Evolutionary conservation across 2,797 vertebrate genomes (phyloP).

Genomic region (Pempheris klunzingeri): DNA sequence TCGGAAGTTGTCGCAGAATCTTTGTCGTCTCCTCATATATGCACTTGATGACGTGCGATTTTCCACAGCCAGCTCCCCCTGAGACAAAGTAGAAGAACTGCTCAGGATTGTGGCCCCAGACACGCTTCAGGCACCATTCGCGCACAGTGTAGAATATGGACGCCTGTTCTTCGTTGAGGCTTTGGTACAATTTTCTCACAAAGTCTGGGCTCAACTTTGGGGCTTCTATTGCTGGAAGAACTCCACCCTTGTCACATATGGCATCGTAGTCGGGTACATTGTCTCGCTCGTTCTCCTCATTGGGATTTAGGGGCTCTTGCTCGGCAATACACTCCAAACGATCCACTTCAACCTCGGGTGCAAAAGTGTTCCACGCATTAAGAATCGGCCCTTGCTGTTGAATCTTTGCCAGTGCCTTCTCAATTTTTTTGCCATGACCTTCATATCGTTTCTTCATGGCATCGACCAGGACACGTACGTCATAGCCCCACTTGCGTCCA

Average conservation of each 20-base stretch:
- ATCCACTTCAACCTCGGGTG: no score
- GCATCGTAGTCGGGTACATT: no score
- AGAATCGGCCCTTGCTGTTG: no score
- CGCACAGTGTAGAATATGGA: slow-evolving; percentile 33
- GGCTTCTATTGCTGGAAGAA: no score
- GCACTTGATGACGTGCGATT: slow-evolving; percentile 49
- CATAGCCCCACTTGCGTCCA: neutral
- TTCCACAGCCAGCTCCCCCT: slow-evolving; percentile 44
- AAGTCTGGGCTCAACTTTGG: neutral
- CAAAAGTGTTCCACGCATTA: no score
- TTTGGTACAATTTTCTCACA: neutral
- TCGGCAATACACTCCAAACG: no score
- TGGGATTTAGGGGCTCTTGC: no score
- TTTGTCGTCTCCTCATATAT: slow-evolving; percentile 12
- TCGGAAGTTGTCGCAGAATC: neutral
- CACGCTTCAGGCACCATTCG: slow-evolving; percentile 23
- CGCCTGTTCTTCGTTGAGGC: slow-evolving; percentile 2
- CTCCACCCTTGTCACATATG: no score
- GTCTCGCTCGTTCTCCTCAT: no score
- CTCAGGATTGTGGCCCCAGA: slow-evolving; percentile 17
- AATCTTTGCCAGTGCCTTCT: no score
- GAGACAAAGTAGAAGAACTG: slow-evolving; percentile 44
- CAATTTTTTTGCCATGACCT: neutral
- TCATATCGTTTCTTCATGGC: no score
- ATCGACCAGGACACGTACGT: no score